Conservation (phyloP, 2,797 vertebrate species). For the Sebastes reedi region DNA sequence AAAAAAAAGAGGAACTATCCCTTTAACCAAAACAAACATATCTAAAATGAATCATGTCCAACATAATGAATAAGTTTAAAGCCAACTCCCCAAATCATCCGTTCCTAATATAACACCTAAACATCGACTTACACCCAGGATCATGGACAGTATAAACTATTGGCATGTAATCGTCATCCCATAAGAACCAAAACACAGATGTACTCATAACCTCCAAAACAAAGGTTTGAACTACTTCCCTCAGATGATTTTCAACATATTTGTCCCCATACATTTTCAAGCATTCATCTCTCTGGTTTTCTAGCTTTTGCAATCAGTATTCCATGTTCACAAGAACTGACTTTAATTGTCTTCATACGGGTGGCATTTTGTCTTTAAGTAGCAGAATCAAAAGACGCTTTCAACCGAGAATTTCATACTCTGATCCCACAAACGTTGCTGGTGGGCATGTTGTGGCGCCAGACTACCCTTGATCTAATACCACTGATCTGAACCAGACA, state of each 20-base stretch:
- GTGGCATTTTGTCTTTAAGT: slow-evolving; percentile 35
- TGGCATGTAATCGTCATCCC: background rate
- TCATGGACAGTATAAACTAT: background rate
- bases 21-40: too few species aligned
- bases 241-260: background rate
- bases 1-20: too few species aligned
- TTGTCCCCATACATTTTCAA: background rate
- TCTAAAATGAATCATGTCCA: background rate
- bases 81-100: background rate
- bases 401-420: background rate
- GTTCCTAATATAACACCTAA: background rate
- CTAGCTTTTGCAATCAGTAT: background rate
- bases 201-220: background rate
- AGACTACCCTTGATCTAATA: slow-evolving; percentile 30
- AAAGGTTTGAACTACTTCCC: background rate
- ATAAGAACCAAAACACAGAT: background rate
- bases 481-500: slow-evolving; percentile 45
- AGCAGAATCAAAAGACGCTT: slow-evolving; percentile 28
- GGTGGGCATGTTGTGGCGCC: slow-evolving; percentile 23
- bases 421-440: slow-evolving; percentile 32
- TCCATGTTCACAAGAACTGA: background rate
- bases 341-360: slow-evolving; percentile 5
- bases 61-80: background rate
- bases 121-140: background rate
- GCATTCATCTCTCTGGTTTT: background rate